A percentile compares a stretch with the other conserved stretches of the same genome.
These are phyloP conservation scores for Beroe ovata DNA, from an alignment of 37 sponge, comb jelly and placozoan species.

Conservation along the genomic window DNA sequence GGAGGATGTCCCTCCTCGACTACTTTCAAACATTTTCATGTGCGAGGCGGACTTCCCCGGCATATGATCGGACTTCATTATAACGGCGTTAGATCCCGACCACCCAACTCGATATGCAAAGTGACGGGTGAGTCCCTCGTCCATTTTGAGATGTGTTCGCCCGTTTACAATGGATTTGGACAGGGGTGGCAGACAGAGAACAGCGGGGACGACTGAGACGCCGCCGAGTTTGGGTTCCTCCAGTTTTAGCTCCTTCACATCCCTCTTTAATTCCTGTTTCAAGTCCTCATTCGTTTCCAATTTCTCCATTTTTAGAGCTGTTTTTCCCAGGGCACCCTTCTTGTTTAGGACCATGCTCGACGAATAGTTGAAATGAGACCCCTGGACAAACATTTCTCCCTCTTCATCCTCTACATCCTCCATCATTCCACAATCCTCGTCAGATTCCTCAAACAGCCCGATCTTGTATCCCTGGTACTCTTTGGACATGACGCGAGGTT, in stretches of 20 bases:
- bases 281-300: not conserved
- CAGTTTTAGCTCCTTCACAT: not conserved
- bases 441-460: constrained; percentile 20
- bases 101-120: constrained; percentile 38
- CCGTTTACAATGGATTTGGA: constrained; percentile 40
- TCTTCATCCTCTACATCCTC: constrained; percentile 23
- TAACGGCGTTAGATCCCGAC: not conserved
- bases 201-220: constrained; percentile 42
- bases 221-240: not conserved
- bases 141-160: constrained; percentile 33
- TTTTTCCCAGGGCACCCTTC: constrained; percentile 42
- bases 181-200: constrained; percentile 35
- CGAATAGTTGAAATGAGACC: constrained; percentile 53
- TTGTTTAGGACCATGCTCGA: constrained; percentile 17
- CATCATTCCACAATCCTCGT: not conserved
- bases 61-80: constrained; percentile 9
- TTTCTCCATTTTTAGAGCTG: constrained; percentile 60
- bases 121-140: constrained; percentile 52
- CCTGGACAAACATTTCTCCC: constrained; percentile 28
- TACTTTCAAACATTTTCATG: constrained; percentile 20
- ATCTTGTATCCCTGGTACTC: constrained; percentile 60
- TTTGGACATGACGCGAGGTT: not conserved
- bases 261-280: not conserved
- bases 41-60: not conserved
- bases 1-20: not conserved